Evolutionary conservation across 2,797 vertebrate genomes (phyloP).

Genomic region (Diceros bicornis): DNA sequence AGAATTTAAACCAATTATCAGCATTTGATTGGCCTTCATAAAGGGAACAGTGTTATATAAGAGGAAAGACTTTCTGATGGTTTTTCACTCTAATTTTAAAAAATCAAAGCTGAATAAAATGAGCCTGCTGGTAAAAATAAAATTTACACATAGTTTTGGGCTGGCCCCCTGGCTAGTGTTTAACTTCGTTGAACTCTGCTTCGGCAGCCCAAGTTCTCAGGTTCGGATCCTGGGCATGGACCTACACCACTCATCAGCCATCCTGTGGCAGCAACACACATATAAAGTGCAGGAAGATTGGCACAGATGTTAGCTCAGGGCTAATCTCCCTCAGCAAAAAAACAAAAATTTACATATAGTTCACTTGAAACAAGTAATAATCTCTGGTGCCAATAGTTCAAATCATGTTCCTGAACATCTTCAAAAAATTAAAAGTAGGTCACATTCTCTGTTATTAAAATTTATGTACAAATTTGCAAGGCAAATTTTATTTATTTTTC

Average conservation of each 20-base stretch:
- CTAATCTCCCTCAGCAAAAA: too few relatives aligned
- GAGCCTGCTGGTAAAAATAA: neutral
- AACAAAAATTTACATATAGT: neutral
- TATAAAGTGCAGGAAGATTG: too few relatives aligned
- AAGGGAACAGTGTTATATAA: neutral
- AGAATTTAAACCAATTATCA: neutral
- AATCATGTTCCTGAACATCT: neutral
- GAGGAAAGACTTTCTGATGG: neutral
- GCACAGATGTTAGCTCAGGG: too few relatives aligned
- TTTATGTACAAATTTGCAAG: neutral
- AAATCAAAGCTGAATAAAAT: neutral
- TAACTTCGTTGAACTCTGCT: too few relatives aligned
- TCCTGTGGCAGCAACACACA: too few relatives aligned
- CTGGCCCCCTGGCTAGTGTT: too few relatives aligned
- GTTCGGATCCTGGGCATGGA: too few relatives aligned
- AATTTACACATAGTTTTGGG: neutral
- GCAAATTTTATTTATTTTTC: neutral
- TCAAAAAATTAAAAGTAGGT: neutral
- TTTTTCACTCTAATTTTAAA: neutral
- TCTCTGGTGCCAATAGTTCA: neutral
- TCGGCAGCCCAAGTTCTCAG: too few relatives aligned
- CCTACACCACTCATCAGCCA: too few relatives aligned
- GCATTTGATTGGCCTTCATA: neutral
- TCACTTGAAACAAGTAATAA: neutral
- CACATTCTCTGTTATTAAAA: neutral